Evolutionary conservation across 2,888 invertebrate species (phyloP), one percentile per base, ranked within the genome.

Genomic region (Globia sparganii): DNA sequence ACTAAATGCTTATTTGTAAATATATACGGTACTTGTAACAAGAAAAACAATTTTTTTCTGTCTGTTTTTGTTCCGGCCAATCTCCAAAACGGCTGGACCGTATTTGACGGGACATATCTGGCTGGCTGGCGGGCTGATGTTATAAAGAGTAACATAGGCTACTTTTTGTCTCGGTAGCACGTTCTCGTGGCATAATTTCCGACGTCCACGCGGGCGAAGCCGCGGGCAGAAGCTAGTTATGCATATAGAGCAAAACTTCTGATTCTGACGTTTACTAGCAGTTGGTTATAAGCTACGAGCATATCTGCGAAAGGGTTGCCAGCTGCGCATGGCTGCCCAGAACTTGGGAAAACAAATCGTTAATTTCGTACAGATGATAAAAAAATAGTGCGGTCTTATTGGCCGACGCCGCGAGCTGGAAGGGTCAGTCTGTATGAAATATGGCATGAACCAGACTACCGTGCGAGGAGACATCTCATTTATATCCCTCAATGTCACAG

Each of bases 341-440:
- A 49, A 49, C 25, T 34, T 65, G 37, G 43, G 53, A 56, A 82
- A 75, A 86, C 66, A 78, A 82, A 86, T 72, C 76, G 58, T 77
- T 78, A 75, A 79, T 78, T 83, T 70, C 69, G 78, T 80, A 65
- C 82, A 81, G 64, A 74, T 75, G 28, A 78, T 77, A 79, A 78
- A 80, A 40, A 75, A 72, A 21, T 15, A 56, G 68, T 65, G 72
- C n/a, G 78, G 81, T 66, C 88, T 88, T 87, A 90, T 90, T 90
- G 88, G 73, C 70, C 58, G 75, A 78, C 65, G 81, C 85, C 69
- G 82, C 80, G 86, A 87, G 40, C 88, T 87, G 88, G 87, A 90
- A 90, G 86, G 88, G 85, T 83, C 87, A 72, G 72, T 64, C 80
- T 40, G 78, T 68, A 84, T 90, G 89, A 90, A 84, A 90, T 87